These are phyloP conservation scores for Leptobrachium leishanense DNA, from an alignment of 2,113 vertebrate species.

Conservation along the genomic window DNA sequence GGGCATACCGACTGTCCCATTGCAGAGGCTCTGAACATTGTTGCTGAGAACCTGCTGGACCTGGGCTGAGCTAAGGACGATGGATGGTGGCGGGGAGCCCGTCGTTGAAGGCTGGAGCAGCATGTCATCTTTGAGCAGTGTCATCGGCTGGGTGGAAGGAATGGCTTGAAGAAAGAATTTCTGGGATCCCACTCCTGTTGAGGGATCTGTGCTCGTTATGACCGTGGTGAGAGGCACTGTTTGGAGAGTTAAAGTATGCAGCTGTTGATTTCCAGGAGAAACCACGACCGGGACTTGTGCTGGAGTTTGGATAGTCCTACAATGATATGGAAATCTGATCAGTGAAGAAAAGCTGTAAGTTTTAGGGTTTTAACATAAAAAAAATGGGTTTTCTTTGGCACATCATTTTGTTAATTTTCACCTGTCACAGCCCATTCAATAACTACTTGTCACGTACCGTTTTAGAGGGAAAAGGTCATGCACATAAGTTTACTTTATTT, in stretches of 20 bases:
- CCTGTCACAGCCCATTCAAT: too few relatives aligned
- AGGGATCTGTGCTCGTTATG: conserved; percentile 74
- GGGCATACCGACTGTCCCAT: conserved; percentile 64
- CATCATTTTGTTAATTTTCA: too few relatives aligned
- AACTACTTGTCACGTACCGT: too few relatives aligned
- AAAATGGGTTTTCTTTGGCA: too few relatives aligned
- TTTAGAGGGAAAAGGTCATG: too few relatives aligned
- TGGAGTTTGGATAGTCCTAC: conserved; percentile 70
- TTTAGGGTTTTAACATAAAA: too few relatives aligned
- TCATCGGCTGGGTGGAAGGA: conserved; percentile 74
- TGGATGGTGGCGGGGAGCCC: conserved; percentile 64
- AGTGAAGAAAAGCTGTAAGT: neutral
- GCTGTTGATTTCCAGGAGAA: conserved; percentile 71
- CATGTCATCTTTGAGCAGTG: conserved; percentile 79
- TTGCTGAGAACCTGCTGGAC: conserved; percentile 70
- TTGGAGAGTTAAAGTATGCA: conserved; percentile 79
- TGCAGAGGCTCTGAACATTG: conserved; percentile 70
- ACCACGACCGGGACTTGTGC: conserved; percentile 77
- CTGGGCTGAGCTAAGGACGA: conserved; percentile 68
- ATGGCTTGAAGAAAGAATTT: conserved; percentile 82
- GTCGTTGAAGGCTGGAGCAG: conserved; percentile 68
- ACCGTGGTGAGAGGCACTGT: conserved; percentile 80
- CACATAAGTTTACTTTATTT: too few relatives aligned
- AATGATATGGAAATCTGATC: conserved; percentile 1
- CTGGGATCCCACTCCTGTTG: conserved; percentile 61